A percentile compares a stretch with the other conserved stretches of the same genome.
These are phyloP conservation scores for Trichosurus vulpecula DNA, from an alignment of 2,797 vertebrate species.

Conservation along the genomic window DNA sequence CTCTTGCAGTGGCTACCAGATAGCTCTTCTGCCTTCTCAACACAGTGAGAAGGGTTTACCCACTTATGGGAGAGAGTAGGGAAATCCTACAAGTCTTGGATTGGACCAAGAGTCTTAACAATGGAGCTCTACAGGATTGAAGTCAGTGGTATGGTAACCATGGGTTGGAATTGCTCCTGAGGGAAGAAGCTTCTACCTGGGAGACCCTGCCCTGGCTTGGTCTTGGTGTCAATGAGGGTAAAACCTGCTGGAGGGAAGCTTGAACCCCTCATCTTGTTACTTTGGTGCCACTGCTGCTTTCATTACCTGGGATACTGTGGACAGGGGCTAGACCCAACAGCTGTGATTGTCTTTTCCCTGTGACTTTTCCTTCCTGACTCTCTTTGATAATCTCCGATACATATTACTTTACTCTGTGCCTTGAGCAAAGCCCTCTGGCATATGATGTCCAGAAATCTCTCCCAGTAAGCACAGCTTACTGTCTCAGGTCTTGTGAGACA, in stretches of 20 bases:
- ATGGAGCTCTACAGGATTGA: not conserved
- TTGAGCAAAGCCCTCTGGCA: not conserved
- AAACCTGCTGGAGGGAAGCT: not conserved
- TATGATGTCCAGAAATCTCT: not conserved
- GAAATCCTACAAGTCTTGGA: not conserved
- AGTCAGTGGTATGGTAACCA: not conserved
- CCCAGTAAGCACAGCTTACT: not conserved
- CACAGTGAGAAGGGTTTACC: not conserved
- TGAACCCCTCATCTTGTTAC: not conserved
- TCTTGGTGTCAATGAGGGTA: not conserved
- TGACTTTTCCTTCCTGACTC: not conserved
- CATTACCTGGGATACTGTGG: no score
- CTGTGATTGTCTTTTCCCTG: not conserved
- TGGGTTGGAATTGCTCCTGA: not conserved
- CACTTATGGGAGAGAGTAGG: not conserved
- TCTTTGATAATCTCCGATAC: not conserved
- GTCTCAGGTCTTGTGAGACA: not conserved
- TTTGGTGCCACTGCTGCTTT: not conserved
- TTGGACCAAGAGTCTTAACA: not conserved
- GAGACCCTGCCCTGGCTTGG: not conserved
- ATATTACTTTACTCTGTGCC: not conserved
- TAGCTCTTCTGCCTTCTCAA: not conserved
- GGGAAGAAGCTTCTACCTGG: not conserved
- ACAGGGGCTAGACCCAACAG: not conserved
- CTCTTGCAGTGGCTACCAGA: not conserved